A percentile compares a stretch with the other conserved stretches of the same genome.
phyloP scores from a whole-genome alignment of 2,113 vertebrate species.

The Clupea harengus region DNA sequence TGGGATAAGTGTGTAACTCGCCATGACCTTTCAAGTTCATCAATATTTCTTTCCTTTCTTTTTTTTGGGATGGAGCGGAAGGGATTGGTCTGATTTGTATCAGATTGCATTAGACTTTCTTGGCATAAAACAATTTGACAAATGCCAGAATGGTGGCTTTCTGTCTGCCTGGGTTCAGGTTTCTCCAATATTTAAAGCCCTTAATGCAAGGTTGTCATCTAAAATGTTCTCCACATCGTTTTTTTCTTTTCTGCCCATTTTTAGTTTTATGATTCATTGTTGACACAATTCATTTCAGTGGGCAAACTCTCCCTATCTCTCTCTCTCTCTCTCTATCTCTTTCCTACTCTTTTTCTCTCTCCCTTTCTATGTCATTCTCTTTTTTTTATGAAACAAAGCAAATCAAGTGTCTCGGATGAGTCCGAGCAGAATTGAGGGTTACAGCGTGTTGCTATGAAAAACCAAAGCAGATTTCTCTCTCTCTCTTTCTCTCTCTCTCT shows the following conservation, averaged over 20 bases:
- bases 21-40: neutral
- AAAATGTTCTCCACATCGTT: constrained; percentile 15
- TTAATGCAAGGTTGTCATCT: neutral
- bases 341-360: neutral
- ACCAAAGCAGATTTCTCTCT: neutral
- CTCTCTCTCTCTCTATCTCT: neutral
- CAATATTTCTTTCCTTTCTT: neutral
- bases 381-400: neutral
- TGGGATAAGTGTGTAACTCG: neutral
- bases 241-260: neutral
- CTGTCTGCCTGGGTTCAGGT: constrained; percentile 31
- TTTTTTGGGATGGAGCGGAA: neutral
- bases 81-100: neutral
- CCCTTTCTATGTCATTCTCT: neutral
- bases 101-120: neutral
- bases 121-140: neutral
- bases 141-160: neutral
- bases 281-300: constrained; percentile 51
- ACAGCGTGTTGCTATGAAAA: neutral
- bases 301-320: too few species aligned
- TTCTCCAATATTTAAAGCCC: constrained; percentile 31
- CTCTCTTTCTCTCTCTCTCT: neutral
- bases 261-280: constrained; percentile 49
- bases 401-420: too few species aligned
- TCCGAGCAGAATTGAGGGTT: too few species aligned